Base-by-base conservation (phyloP, 2,888 invertebrate genomes). In the Spodoptera littoralis region DNA sequence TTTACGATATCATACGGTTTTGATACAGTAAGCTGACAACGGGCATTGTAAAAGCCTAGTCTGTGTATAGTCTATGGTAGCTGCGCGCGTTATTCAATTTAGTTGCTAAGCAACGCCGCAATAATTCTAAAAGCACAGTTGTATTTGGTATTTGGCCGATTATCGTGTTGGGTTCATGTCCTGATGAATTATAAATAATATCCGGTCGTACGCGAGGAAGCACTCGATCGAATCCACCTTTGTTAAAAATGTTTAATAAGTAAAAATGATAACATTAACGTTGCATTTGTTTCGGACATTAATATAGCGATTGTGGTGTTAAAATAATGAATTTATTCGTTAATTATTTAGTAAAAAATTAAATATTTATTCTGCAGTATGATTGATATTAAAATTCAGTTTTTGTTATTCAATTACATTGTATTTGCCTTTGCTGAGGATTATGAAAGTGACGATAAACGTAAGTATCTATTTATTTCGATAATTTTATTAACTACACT, bases 11-110 rank as follows among this genome's bases (percentile, higher is more conserved):
- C 6, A 36, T 36, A 13, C 36, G n/a, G 1, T 24, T 4, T 13
- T 13, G n/a, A n/a, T 13, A 22, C 4, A 8, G 24, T 30, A 18
- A 30, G 2, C 1, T 6, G 2, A 4, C 11, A 68, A 18, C 13
- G 52, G 53, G 42, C 30, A 45, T 11, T 0, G 0, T 44, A 60
- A 72, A 49, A 64, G 27, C 56, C 44, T 57, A 4, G 8, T 0
- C 4, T 42, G 43, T 43, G 11, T 47, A 55, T 79, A 72, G 78
- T 80, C 75, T 83, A 80, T 82, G 78, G 72, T 18, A 30, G 67
- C 27, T 78, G 79, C 89, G 91, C 93, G 93, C 90, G 92, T 84
- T 87, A 90, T 93, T 93, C 84, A 90, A 94, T 87, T 87, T 80
- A 70, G 93, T 94, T 91, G 91, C 94, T 80, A 85, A 84, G 94